phyloP scores from a whole-genome alignment of 2,888 invertebrate species.

The Ganaspis brasiliensis region DNA sequence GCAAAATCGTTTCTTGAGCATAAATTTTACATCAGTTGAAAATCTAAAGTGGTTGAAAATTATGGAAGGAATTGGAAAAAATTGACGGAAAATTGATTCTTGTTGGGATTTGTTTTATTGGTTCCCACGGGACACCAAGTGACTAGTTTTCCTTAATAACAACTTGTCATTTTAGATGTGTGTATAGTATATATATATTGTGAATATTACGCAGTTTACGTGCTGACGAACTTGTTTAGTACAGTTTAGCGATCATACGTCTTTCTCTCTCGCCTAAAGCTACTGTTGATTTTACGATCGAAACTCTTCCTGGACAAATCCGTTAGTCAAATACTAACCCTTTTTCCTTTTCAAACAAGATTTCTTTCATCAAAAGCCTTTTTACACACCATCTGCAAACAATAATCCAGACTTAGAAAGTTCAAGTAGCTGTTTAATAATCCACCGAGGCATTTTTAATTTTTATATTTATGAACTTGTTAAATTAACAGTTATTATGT shows the following conservation, averaged over 20 bases:
- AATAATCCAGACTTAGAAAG: neutral
- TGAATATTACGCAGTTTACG: slow-evolving; percentile 25
- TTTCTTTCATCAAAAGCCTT: neutral
- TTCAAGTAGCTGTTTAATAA: slow-evolving; percentile 6
- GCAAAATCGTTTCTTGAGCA: too few species aligned
- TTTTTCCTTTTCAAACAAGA: slow-evolving; percentile 30
- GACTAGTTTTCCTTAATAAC: slow-evolving; percentile 10
- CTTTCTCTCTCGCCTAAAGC: neutral
- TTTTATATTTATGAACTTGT: neutral
- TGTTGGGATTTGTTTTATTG: neutral
- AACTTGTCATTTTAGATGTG: neutral
- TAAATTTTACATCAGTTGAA: too few species aligned
- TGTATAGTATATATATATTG: neutral
- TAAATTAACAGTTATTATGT: too few species aligned
- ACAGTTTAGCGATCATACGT: slow-evolving; percentile 6
- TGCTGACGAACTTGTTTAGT: slow-evolving; percentile 18
- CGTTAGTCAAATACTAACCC: slow-evolving; percentile 11
- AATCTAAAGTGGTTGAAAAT: too few species aligned
- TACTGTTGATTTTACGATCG: slow-evolving; percentile 25
- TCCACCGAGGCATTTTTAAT: neutral
- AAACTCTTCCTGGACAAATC: slow-evolving; percentile 14
- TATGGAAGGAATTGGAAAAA: neutral
- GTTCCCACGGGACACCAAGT: slow-evolving; percentile 6
- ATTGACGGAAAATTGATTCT: neutral
- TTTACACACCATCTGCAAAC: neutral